Evolutionary conservation across 2,797 vertebrate genomes (phyloP).

Genomic region (Sebastes trivittatus): DNA sequence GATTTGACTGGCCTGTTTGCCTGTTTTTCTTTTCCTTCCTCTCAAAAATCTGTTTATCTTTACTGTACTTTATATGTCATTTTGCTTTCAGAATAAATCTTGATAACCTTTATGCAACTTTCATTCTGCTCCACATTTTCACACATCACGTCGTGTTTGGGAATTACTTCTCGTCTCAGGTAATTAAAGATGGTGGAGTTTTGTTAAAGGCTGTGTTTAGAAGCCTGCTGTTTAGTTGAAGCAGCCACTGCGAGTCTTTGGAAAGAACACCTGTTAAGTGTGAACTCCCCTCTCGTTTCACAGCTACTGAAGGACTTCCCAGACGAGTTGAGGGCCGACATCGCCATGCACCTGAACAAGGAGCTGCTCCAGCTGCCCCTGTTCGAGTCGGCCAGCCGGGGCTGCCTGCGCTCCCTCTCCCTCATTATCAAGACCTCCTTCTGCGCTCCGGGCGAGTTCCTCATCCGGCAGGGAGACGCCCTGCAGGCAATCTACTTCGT

Average conservation of each 20-base stretch:
- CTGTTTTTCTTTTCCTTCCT: neutral
- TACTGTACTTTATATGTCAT: neutral
- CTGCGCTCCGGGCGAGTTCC: conserved; percentile 95
- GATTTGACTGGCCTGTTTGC: too few relatives aligned
- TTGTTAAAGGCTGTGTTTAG: neutral
- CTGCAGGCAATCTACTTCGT: conserved; percentile 96
- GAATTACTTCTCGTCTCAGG: neutral
- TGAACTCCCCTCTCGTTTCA: neutral
- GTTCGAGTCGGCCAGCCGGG: conserved; percentile 93
- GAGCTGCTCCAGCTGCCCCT: conserved; percentile 94
- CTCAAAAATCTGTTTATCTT: too few relatives aligned
- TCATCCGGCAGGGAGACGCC: conserved; percentile 94
- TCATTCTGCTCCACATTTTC: neutral
- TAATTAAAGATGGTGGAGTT: neutral
- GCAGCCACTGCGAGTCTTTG: neutral
- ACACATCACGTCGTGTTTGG: neutral
- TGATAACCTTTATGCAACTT: neutral
- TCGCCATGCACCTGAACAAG: conserved; percentile 97
- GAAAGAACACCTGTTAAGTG: neutral
- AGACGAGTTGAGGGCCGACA: conserved; percentile 93
- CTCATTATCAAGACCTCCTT: conserved; percentile 97
- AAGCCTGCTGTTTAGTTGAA: neutral
- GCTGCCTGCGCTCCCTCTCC: conserved; percentile 94
- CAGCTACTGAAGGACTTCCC: conserved; percentile 97
- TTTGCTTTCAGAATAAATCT: neutral